Evolutionary conservation across 30 jellyfish, hydroid and myxozoan genomes (phyloP).

Genomic region (Clytia hemisphaerica): DNA sequence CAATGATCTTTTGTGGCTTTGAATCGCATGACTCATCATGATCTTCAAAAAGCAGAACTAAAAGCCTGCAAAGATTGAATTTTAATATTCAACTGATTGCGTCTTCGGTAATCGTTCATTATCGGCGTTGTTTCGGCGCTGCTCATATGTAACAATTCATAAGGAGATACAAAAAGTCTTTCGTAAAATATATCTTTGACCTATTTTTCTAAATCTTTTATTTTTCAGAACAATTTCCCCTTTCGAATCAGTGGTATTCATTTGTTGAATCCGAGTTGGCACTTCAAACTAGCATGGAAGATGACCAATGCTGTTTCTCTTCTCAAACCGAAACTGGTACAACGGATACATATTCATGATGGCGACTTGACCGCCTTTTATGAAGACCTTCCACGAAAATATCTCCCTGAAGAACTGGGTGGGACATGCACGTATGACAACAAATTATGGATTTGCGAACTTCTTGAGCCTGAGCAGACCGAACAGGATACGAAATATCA

Average conservation of each 20-base stretch:
- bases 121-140: no score
- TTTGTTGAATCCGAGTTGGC: constrained; percentile 90
- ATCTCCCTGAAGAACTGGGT: constrained; percentile 73
- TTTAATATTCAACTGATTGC: no score
- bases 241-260: constrained; percentile 81
- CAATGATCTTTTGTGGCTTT: no score
- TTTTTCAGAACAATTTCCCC: constrained; percentile 78
- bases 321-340: constrained; percentile 53
- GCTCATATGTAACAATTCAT: no score
- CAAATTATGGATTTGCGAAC: constrained; percentile 67
- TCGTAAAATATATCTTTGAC: no score
- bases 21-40: no score
- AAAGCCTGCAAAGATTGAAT: no score
- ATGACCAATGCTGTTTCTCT: constrained; percentile 63
- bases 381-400: constrained; percentile 53
- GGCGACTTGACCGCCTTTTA: constrained; percentile 78
- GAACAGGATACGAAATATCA: constrained; percentile 31
- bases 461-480: constrained; percentile 69
- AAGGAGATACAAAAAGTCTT: no score
- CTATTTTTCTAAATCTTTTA: no score
- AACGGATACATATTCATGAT: constrained; percentile 74
- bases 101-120: no score
- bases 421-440: constrained; percentile 78
- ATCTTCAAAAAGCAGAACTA: no score
- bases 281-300: constrained; percentile 83